Conservation (phyloP, 2,797 vertebrate genomes). For the Danio tinwini region DNA sequence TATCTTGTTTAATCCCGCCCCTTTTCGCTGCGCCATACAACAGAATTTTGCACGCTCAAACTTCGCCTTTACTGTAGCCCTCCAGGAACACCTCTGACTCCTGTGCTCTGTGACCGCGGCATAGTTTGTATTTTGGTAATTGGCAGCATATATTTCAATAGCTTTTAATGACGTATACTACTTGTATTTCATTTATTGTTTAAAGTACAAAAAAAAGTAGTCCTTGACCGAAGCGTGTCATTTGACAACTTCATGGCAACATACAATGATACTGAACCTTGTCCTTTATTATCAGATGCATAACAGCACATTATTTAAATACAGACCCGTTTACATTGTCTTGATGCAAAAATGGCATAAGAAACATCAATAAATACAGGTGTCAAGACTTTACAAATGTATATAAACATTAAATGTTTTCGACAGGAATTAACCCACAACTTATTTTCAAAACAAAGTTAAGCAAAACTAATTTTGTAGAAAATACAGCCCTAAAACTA, state of each 20-base stretch:
- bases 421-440: not conserved
- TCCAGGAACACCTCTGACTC: too few relatives aligned
- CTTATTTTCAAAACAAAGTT: not conserved
- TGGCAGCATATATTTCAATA: not conserved
- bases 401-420: not conserved
- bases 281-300: conserved; percentile 16
- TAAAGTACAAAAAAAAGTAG: not conserved
- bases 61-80: too few relatives aligned
- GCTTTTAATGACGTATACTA: not conserved
- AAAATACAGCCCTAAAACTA: not conserved
- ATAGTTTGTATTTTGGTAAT: not conserved
- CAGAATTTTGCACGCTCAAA: too few relatives aligned
- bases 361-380: conserved; percentile 41
- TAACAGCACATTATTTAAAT: not conserved
- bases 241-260: not conserved
- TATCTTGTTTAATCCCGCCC: too few relatives aligned
- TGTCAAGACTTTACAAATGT: conserved; percentile 30
- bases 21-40: too few relatives aligned
- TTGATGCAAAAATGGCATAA: not conserved
- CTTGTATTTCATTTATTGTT: not conserved
- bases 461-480: not conserved
- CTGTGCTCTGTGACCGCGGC: too few relatives aligned
- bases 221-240: not conserved
- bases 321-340: not conserved
- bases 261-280: not conserved